A percentile compares a stretch with the other conserved stretches of the same genome.
Conservation (phyloP, 2,113 vertebrate species). For the Tupaia tana region DNA sequence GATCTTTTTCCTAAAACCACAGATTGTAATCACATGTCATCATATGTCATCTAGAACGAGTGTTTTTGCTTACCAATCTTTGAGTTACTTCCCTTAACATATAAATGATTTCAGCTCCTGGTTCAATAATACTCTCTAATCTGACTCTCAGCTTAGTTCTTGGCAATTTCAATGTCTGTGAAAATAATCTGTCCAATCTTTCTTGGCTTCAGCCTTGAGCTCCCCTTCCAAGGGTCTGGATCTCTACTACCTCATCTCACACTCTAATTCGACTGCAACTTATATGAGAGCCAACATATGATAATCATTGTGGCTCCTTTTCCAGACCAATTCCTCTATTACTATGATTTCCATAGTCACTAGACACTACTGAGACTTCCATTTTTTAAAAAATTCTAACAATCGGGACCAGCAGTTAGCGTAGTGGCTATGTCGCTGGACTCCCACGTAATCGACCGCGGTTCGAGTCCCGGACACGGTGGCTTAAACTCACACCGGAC, state of each 20-base stretch:
- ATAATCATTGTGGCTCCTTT: background rate
- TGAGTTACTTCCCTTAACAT: background rate
- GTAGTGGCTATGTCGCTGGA: too few species aligned
- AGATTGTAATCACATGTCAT: background rate
- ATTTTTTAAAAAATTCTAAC: background rate
- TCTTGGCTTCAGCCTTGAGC: background rate
- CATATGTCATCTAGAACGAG: too few species aligned
- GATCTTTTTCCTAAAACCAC: background rate
- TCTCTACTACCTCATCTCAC: background rate
- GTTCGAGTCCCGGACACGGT: too few species aligned
- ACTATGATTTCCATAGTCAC: background rate
- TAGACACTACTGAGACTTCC: background rate
- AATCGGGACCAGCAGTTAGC: too few species aligned
- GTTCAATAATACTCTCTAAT: background rate
- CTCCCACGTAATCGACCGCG: too few species aligned
- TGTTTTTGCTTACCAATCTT: background rate
- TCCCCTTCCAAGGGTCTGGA: background rate
- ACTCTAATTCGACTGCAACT: background rate
- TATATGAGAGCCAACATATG: background rate
- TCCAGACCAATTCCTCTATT: background rate
- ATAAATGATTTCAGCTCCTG: background rate
- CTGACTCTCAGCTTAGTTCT: background rate
- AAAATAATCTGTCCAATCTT: background rate
- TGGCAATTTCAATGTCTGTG: background rate
- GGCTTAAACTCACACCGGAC: too few species aligned